A percentile compares a stretch with the other conserved stretches of the same genome.
Conservation (phyloP, 2,113 vertebrate species). For the Cavia aperea region DNA sequence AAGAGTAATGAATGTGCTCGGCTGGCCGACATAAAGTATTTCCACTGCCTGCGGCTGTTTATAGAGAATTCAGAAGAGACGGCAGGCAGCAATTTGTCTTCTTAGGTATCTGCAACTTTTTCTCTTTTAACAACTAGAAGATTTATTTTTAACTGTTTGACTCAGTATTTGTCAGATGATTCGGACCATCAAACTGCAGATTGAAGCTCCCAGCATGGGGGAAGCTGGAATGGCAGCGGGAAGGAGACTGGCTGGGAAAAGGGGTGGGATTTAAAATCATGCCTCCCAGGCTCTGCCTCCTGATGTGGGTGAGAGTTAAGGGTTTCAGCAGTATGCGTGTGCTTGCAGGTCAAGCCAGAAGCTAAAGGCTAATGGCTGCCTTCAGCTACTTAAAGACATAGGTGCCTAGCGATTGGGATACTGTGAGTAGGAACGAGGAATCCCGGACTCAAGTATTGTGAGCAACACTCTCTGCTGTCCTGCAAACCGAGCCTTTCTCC, state of each 20-base stretch:
- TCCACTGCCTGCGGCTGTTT: slow-evolving; percentile 57
- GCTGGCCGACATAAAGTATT: slow-evolving; percentile 50
- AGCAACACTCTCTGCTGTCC: slow-evolving; percentile 5
- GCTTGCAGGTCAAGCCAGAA: slow-evolving; percentile 53
- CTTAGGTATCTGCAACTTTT: slow-evolving; percentile 69
- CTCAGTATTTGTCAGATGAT: slow-evolving; percentile 81
- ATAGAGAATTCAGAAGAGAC: slow-evolving; percentile 20
- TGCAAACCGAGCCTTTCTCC: slow-evolving; percentile 2
- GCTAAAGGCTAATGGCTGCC: slow-evolving; percentile 62
- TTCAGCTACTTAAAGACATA: slow-evolving; percentile 17
- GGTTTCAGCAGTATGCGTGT: slow-evolving; percentile 39
- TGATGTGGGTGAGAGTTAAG: slow-evolving; percentile 46
- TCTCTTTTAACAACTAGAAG: slow-evolving; percentile 74
- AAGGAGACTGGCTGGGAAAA: slow-evolving; percentile 67
- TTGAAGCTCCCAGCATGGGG: slow-evolving; percentile 62
- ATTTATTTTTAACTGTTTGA: slow-evolving; percentile 84
- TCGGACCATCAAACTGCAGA: slow-evolving; percentile 68
- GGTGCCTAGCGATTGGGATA: background rate
- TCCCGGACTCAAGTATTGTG: background rate
- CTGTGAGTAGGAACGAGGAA: slow-evolving; percentile 7
- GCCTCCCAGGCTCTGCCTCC: slow-evolving; percentile 62
- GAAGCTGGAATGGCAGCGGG: slow-evolving; percentile 61
- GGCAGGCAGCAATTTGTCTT: slow-evolving; percentile 62
- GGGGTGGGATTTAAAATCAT: slow-evolving; percentile 71
- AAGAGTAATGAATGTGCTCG: slow-evolving; percentile 53